Evolutionary conservation across 2,113 vertebrate genomes (phyloP), one percentile per base, ranked within the genome.

Genomic region (Engystomops pustulosus): DNA sequence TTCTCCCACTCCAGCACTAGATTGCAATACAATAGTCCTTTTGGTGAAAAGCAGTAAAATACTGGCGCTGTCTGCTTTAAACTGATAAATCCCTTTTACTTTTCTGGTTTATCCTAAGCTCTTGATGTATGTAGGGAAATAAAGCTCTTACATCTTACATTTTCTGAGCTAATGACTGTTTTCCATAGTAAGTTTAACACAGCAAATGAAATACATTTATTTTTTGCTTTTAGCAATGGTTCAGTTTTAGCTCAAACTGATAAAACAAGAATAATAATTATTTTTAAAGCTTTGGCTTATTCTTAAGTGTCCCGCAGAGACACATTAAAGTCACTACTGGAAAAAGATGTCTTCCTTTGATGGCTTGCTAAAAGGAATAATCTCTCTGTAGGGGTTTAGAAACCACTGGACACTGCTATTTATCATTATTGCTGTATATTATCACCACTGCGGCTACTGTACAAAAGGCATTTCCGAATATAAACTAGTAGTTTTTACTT

Each of bases 301-400:
- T 47, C 77, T 79, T 79, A 79, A 79, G 77, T 65, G 67, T 32
- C 77, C 77, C 77, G 4, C 77, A 65, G 77, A 47, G 77, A 67
- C 55, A 79, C 58, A 65, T 79, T 79, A 79, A 79, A 79, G 77
- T 79, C 55, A 47, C 77, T 79, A 47, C 58, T 67, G 58, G 36
- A 65, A 47, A 79, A 79, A 15, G 58, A 79, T 79, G 55, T 78
- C 32, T 60, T 58, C 15, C 36, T 78, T 78, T 78, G 75, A 78
- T 78, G 75, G 30, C 36, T 78, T 78, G 41, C 34, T 71, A 83
- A 83, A 72, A 83, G 32, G 49, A 68, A 83, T 83, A 83, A 83
- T 83, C 80, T 60, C 80, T 47, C 80, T 74, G 80, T 51, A 32
- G 80, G 69, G 80, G 80, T 27, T 25, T 74, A 25, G 47, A 80